A percentile compares a stretch with the other conserved stretches of the same genome.
Evolutionary conservation across 2,113 vertebrate species (phyloP).

Genomic region (Perca fluviatilis): DNA sequence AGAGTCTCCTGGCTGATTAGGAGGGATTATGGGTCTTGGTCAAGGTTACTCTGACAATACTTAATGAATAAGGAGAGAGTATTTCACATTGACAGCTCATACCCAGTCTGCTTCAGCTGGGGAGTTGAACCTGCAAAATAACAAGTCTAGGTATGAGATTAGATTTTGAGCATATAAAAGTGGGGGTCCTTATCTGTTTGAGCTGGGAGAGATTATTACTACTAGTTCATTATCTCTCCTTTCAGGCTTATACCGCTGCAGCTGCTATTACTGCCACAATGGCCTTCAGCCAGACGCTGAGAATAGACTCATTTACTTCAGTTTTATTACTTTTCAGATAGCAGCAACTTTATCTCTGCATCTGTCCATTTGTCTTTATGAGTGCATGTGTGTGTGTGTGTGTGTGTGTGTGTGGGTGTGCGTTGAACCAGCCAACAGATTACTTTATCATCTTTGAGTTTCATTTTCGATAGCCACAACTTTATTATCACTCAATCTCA

Average conservation of each 20-base stretch:
- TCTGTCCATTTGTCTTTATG: slow-evolving; percentile 65
- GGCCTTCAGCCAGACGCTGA: slow-evolving; percentile 58
- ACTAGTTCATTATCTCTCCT: slow-evolving; percentile 66
- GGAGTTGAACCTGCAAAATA: slow-evolving; percentile 61
- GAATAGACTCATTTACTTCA: slow-evolving; percentile 77
- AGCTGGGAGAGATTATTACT: slow-evolving; percentile 69
- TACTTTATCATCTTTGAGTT: slow-evolving; percentile 70
- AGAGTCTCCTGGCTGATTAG: neutral
- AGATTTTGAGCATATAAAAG: slow-evolving; percentile 53
- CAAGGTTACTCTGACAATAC: neutral
- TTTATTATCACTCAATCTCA: slow-evolving; percentile 56
- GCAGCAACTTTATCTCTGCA: slow-evolving; percentile 65
- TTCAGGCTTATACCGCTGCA: slow-evolving; percentile 57
- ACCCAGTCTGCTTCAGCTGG: neutral
- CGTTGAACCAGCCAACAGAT: slow-evolving; percentile 40
- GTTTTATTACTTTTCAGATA: slow-evolving; percentile 80
- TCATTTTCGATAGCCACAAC: slow-evolving; percentile 65
- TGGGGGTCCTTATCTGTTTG: slow-evolving; percentile 57
- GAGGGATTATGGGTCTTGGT: neutral
- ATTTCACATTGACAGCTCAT: slow-evolving; percentile 31
- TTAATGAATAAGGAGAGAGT: neutral
- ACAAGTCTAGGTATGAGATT: slow-evolving; percentile 36
- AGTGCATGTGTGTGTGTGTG: slow-evolving; percentile 26
- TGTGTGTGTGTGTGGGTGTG: slow-evolving; percentile 31
- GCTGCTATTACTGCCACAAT: slow-evolving; percentile 63